These are phyloP conservation scores for Thaumetopoea pityocampa DNA, from an alignment of 1,140 invertebrate genomes.

Conservation along the genomic window DNA sequence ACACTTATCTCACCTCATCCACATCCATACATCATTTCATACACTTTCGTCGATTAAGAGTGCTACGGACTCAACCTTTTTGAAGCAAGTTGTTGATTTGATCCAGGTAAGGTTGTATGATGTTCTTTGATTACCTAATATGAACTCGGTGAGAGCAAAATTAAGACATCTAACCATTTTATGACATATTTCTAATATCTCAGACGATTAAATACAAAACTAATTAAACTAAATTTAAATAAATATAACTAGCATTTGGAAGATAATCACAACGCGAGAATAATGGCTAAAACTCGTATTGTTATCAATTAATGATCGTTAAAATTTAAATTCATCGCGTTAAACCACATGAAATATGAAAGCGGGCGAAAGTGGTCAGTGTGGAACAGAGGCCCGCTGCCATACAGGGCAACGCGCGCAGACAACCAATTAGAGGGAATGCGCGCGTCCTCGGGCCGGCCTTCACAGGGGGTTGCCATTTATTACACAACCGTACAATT, in stretches of 20 bases:
- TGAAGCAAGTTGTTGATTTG: neutral
- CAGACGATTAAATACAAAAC: slow-evolving; percentile 4
- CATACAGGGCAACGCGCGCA: slow-evolving; percentile 47
- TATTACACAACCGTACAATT: slow-evolving; percentile 16
- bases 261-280: slow-evolving; percentile 1
- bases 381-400: slow-evolving; percentile 35
- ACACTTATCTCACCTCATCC: too few species aligned
- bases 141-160: slow-evolving; percentile 4
- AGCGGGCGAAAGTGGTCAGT: slow-evolving; percentile 50
- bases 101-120: too few species aligned
- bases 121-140: neutral
- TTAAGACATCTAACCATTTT: slow-evolving; percentile 5
- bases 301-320: slow-evolving; percentile 12
- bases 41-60: too few species aligned
- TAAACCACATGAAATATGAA: slow-evolving; percentile 22
- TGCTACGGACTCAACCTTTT: too few species aligned
- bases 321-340: slow-evolving; percentile 12
- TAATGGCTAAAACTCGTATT: slow-evolving; percentile 4
- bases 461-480: slow-evolving; percentile 44
- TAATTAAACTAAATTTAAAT: slow-evolving; percentile 3
- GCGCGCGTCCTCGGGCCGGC: slow-evolving; percentile 36
- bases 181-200: slow-evolving; percentile 9
- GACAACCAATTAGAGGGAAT: slow-evolving; percentile 69
- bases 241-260: slow-evolving; percentile 1
- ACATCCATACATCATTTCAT: too few species aligned